These are phyloP conservation scores for Ectemnius continuus DNA, from an alignment of 2,888 invertebrate genomes.

Conservation along the genomic window DNA sequence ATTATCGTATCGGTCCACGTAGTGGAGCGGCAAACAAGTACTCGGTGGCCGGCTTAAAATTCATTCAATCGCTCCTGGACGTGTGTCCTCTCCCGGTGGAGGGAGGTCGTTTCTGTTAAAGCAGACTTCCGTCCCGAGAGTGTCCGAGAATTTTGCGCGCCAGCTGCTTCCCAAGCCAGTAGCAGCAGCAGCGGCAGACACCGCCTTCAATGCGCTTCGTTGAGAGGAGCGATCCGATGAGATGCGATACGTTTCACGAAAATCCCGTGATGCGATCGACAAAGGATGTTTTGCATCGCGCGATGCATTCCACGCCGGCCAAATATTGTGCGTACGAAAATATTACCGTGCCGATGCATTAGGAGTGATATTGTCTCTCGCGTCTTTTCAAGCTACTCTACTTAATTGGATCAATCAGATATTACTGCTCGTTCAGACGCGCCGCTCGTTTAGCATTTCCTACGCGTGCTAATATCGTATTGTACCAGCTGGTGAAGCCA, in stretches of 20 bases:
- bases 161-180: slow-evolving; percentile 16
- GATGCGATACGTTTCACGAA: neutral
- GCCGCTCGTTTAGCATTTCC: no score
- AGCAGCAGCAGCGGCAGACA: no score
- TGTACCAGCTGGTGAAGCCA: no score
- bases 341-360: no score
- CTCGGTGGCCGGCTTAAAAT: slow-evolving; percentile 22
- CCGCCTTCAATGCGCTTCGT: slow-evolving; percentile 49
- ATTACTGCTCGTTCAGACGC: no score
- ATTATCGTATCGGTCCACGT: slow-evolving; percentile 5
- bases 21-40: neutral
- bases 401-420: no score
- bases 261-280: neutral
- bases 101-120: slow-evolving; percentile 44
- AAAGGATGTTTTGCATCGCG: neutral
- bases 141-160: slow-evolving; percentile 14
- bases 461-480: no score
- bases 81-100: slow-evolving; percentile 9
- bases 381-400: no score
- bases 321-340: slow-evolving; percentile 21
- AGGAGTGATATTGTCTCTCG: no score
- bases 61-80: slow-evolving; percentile 34
- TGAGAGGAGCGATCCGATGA: slow-evolving; percentile 29
- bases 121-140: slow-evolving; percentile 29
- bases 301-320: neutral